Evolutionary conservation across 2,888 invertebrate genomes (phyloP).

Genomic region (Amblyjoppa proteus): DNA sequence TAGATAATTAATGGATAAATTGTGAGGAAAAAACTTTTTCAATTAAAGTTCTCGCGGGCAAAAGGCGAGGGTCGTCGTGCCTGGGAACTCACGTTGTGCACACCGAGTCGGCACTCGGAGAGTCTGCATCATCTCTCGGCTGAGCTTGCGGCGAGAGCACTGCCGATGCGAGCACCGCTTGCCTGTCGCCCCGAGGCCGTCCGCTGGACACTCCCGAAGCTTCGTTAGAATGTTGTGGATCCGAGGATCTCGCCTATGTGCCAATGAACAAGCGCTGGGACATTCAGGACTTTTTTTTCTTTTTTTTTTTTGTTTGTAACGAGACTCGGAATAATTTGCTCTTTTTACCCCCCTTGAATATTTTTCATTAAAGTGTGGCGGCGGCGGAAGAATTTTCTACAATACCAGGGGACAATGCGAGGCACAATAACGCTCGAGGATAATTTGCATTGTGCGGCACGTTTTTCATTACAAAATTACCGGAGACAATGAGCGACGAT

Average conservation of each 20-base stretch:
- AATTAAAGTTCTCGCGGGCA: constrained; percentile 78
- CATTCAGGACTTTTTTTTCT: constrained; percentile 1
- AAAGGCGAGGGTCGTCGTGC: constrained; percentile 27
- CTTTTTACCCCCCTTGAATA: neutral
- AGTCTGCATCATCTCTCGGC: constrained; percentile 21
- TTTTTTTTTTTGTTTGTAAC: neutral
- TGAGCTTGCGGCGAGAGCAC: neutral
- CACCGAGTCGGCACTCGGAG: constrained; percentile 12
- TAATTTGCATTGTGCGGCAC: too few relatives aligned
- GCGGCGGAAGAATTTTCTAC: too few relatives aligned
- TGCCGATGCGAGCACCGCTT: neutral
- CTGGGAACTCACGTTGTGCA: constrained; percentile 12
- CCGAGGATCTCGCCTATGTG: neutral
- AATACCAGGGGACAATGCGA: too few relatives aligned
- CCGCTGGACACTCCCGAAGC: neutral
- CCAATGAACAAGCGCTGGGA: neutral
- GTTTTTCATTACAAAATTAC: too few relatives aligned
- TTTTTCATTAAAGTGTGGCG: neutral
- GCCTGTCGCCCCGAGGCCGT: constrained; percentile 9
- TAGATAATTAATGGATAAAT: constrained; percentile 80
- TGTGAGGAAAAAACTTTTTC: constrained; percentile 81
- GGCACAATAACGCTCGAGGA: too few relatives aligned
- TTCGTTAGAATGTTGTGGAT: constrained; percentile 1
- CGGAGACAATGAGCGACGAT: too few relatives aligned
- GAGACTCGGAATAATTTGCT: constrained; percentile 5